Conservation (phyloP, 2,113 vertebrate species). For the Chiloscyllium plagiosum region DNA sequence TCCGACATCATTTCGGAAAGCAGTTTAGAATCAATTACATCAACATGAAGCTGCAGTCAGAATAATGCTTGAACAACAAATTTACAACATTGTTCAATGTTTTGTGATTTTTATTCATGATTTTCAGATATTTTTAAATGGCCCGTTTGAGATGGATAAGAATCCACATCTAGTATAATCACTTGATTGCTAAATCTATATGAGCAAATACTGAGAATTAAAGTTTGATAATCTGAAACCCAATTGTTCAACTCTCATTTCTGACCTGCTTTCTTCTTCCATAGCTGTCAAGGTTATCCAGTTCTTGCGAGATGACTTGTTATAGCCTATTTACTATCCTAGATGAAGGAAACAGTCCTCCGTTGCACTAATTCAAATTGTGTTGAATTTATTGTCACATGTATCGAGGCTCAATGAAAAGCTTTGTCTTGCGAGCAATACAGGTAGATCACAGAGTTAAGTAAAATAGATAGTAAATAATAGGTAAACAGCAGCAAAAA, state of each 20-base stretch:
- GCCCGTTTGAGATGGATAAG: neutral
- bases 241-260: neutral
- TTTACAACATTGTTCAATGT: neutral
- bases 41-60: neutral
- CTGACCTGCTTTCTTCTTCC: neutral
- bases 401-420: no score
- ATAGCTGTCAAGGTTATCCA: neutral
- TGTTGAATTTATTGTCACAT: no score
- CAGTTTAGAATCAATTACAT: neutral
- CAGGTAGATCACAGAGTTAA: no score
- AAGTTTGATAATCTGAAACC: neutral
- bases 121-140: neutral
- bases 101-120: neutral
- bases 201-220: neutral
- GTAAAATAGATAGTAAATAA: no score
- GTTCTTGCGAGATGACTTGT: neutral
- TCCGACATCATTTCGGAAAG: neutral
- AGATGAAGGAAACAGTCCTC: neutral
- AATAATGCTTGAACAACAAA: neutral
- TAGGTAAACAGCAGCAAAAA: no score
- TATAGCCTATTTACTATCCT: neutral
- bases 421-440: no score
- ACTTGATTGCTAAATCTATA: neutral
- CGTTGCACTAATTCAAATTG: neutral
- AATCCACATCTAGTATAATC: neutral